phyloP scores from a whole-genome alignment of 2,113 vertebrate species.

The Zosterops pallidus region DNA sequence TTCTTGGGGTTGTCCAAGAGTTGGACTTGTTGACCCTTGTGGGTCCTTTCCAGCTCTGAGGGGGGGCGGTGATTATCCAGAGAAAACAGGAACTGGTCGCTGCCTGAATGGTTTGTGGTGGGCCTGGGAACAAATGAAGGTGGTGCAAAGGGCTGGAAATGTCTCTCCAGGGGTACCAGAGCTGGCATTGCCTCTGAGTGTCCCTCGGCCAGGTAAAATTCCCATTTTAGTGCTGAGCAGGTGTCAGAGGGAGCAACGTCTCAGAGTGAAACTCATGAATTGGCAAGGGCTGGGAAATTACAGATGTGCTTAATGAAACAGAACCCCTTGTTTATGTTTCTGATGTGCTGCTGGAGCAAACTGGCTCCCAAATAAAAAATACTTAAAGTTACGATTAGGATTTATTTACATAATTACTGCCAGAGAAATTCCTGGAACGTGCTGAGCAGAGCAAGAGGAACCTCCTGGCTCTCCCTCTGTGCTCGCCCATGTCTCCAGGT shows the following conservation, averaged over 20 bases:
- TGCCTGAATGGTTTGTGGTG: background rate
- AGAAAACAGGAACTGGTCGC: background rate
- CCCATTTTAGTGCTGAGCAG: background rate
- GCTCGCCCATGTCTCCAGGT: background rate
- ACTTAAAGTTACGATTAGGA: slow-evolving; percentile 43
- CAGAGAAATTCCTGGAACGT: background rate
- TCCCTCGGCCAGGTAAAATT: background rate
- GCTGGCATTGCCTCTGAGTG: background rate
- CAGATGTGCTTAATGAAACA: slow-evolving; percentile 35
- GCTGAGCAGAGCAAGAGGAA: background rate
- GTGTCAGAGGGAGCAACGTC: background rate
- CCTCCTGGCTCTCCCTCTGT: background rate
- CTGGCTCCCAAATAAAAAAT: slow-evolving; percentile 63
- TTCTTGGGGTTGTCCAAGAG: background rate
- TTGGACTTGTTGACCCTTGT: fast-evolving
- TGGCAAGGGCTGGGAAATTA: slow-evolving; percentile 40
- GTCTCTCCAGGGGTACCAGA: background rate
- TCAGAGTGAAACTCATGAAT: background rate
- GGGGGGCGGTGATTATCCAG: background rate
- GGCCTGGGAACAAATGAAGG: background rate
- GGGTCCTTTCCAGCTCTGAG: background rate
- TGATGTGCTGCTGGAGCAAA: slow-evolving; percentile 32
- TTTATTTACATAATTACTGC: slow-evolving; percentile 63
- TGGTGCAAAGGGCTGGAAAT: background rate
- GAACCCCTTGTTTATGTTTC: slow-evolving; percentile 28